Evolutionary conservation across 2,888 invertebrate genomes (phyloP), one percentile per base, ranked within the genome.

Genomic region (Sphaerophoria rueppellii): DNA sequence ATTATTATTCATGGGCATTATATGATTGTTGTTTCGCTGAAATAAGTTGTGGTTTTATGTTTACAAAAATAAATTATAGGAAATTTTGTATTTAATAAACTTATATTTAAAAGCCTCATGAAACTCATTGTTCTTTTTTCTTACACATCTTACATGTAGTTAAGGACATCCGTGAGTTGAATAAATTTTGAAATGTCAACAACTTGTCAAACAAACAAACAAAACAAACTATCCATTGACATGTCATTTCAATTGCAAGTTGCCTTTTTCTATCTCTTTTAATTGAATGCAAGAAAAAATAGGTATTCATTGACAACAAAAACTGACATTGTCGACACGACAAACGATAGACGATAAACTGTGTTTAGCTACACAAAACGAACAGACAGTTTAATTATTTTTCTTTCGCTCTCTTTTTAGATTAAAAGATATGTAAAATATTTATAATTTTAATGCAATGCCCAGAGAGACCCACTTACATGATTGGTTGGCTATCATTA

Each of bases 1-100:
- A 77, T 77, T 85, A 77, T 70, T 85, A 50, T 81, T 77, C 58
- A 70, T 77, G 61, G 81, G 85, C 80, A 85, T 81, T 58, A 76
- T 72, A 73, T 81, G 80, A 77, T 77, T 85, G 81, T 81, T 81
- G 85, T 81, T 85, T 69, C 76, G 81, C 85, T 85, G 81, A 81
- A 85, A 85, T 81, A 35, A 81, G 46, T 85, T 40, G 12, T 43
- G 14, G 9, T 1, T 35, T 35, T 55, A 0, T 24, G 34, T 55
- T 34, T n/a, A 55, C 16, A 58, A 60, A 40, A 43, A 43, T 11
- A 43, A 43, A 11, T 43, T 9, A 43, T 43, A 43, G 43, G 12
- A 43, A 9, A 40, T 40, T 40, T 40, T 40, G 4, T 43, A 4
- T 7, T 43, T 11, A 11, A 43, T 11, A 43, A 43, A 43, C 9